Percentiles rank a stretch among this genome's conserved stretches.
phyloP scores from a whole-genome alignment of 2,797 vertebrate species.

The Melanotaenia boesemani region DNA sequence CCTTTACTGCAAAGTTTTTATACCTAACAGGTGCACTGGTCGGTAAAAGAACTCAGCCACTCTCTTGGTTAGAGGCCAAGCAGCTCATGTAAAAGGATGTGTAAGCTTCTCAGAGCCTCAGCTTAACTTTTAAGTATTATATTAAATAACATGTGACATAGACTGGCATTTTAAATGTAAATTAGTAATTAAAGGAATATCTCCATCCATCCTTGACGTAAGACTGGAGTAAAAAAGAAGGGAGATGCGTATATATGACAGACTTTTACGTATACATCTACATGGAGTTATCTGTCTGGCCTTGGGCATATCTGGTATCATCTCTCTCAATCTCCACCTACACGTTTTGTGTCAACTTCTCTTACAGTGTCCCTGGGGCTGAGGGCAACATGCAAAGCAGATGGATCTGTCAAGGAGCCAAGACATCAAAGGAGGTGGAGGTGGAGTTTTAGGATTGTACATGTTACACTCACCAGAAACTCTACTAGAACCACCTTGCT shows the following conservation, averaged over 20 bases:
- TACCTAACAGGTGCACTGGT: not conserved
- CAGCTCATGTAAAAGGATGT: not conserved
- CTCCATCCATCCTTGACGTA: not conserved
- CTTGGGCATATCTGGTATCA: not conserved
- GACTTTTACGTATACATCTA: not conserved
- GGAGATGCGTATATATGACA: not conserved
- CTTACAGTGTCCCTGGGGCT: not conserved
- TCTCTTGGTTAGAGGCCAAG: not conserved
- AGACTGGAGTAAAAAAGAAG: not conserved
- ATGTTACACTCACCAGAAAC: too few relatives aligned
- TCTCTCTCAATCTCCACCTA: not conserved
- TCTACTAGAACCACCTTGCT: too few relatives aligned
- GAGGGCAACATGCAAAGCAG: not conserved
- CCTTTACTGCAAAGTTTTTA: slow-evolving; percentile 4
- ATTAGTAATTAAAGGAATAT: not conserved
- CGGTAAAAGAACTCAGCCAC: not conserved
- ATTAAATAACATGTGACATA: not conserved
- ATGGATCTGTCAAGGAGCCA: too few relatives aligned
- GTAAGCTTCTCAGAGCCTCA: not conserved
- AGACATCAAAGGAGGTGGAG: too few relatives aligned
- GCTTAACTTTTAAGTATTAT: not conserved
- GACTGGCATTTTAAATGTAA: not conserved
- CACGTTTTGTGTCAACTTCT: not conserved
- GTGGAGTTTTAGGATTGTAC: too few relatives aligned
- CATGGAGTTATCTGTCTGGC: not conserved